Evolutionary conservation across 2,888 invertebrate genomes (phyloP).

Genomic region (Pimpla rufipes): DNA sequence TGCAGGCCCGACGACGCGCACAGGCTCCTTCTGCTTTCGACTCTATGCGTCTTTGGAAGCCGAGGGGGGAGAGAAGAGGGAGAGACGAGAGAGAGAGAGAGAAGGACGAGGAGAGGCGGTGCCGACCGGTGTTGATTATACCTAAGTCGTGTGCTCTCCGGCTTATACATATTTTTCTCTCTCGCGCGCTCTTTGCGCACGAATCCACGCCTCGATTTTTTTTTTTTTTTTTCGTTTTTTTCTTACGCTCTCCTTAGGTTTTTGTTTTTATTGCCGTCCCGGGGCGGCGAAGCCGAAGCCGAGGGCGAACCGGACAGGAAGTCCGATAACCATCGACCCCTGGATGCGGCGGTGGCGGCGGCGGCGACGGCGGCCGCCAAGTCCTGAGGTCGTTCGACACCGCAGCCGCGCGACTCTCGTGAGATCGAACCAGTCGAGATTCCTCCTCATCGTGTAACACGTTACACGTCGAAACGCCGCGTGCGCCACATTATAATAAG

Average conservation of each 20-base stretch:
- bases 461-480: constrained; percentile 32
- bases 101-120: constrained; percentile 43
- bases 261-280: constrained; percentile 52
- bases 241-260: constrained; percentile 26
- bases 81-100: constrained; percentile 34
- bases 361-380: constrained; percentile 71
- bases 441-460: constrained; percentile 13
- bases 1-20: constrained; percentile 35
- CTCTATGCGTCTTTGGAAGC: constrained; percentile 61
- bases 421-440: constrained; percentile 62
- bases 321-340: constrained; percentile 72
- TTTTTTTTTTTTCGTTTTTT: constrained; percentile 25
- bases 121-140: constrained; percentile 63
- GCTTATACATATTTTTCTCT: constrained; percentile 34
- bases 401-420: constrained; percentile 58
- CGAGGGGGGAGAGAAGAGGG: constrained; percentile 22
- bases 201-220: constrained; percentile 45
- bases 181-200: constrained; percentile 33
- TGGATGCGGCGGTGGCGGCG: constrained; percentile 67
- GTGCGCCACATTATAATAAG: constrained; percentile 54
- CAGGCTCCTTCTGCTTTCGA: constrained; percentile 37
- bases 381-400: constrained; percentile 77
- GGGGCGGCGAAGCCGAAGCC: constrained; percentile 61
- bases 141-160: constrained; percentile 40
- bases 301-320: constrained; percentile 70